Evolutionary conservation across 1,140 invertebrate genomes (phyloP).

Genomic region (Formica exsecta): DNA sequence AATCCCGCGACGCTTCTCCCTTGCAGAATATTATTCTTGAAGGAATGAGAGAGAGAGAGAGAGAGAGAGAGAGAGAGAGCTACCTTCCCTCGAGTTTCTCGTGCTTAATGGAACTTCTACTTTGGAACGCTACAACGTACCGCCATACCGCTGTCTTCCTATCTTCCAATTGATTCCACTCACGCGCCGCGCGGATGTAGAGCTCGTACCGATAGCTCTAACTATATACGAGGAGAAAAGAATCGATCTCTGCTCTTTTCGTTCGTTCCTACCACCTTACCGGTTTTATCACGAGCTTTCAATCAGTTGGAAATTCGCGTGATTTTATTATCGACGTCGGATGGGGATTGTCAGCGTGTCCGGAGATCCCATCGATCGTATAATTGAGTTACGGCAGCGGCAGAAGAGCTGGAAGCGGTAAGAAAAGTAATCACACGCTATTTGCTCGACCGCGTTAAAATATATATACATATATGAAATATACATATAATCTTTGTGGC

Average conservation of each 20-base stretch:
- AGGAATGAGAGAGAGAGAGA: conserved; percentile 12
- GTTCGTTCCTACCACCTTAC: conserved; percentile 29
- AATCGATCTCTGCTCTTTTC: conserved; percentile 56
- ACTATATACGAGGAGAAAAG: conserved; percentile 46
- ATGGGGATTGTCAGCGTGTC: background rate
- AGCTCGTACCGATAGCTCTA: conserved; percentile 60
- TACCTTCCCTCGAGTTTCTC: conserved; percentile 59
- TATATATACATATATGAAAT: no score
- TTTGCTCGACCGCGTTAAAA: background rate
- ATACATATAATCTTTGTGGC: background rate
- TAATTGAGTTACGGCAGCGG: conserved; percentile 23
- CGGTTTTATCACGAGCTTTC: conserved; percentile 49
- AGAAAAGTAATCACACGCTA: background rate
- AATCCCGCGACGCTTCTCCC: background rate
- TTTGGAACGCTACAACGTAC: conserved; percentile 53
- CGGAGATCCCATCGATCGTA: conserved; percentile 11
- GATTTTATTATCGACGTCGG: conserved; percentile 44
- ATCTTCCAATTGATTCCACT: conserved; percentile 70
- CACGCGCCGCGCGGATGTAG: conserved; percentile 57
- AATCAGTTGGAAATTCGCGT: conserved; percentile 43
- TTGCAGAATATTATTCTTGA: conserved; percentile 15
- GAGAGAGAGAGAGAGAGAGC: conserved; percentile 30
- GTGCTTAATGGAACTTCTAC: conserved; percentile 71
- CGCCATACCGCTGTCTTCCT: conserved; percentile 17
- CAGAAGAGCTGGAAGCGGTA: background rate